Evolutionary conservation across 2,888 invertebrate genomes (phyloP).

Genomic region (Xestia xanthographa): DNA sequence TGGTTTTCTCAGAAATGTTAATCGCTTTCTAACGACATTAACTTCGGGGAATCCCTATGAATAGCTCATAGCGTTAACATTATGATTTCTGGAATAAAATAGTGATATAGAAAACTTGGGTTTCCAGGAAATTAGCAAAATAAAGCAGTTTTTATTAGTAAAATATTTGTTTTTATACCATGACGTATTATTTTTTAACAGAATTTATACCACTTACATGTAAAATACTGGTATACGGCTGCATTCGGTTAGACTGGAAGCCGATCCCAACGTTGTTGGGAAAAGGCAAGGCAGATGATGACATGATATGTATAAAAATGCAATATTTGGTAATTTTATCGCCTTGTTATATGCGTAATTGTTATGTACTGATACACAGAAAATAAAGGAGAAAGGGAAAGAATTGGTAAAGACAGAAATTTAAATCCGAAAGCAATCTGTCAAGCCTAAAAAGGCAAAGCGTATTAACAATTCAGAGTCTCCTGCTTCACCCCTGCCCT

Average conservation of each 20-base stretch:
- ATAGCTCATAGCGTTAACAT: not conserved
- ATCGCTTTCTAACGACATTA: conserved; percentile 28
- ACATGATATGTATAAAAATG: not conserved
- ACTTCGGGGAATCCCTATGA: conserved; percentile 32
- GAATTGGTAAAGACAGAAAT: not conserved
- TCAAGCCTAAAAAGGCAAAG: not conserved
- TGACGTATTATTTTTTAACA: not conserved
- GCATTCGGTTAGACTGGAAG: too few relatives aligned
- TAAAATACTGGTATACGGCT: too few relatives aligned
- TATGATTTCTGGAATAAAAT: conserved; percentile 6
- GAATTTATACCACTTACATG: not conserved
- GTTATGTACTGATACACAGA: not conserved
- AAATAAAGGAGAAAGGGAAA: not conserved
- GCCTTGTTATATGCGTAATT: not conserved
- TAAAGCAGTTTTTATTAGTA: not conserved
- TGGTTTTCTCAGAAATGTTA: conserved; percentile 34
- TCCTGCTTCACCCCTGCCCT: not conserved
- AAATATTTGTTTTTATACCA: not conserved
- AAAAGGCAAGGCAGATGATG: too few relatives aligned
- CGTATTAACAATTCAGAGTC: not conserved
- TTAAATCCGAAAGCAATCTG: not conserved
- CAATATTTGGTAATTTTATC: not conserved
- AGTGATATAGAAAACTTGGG: not conserved
- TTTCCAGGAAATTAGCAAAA: not conserved
- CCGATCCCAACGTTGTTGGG: too few relatives aligned